Percentiles rank a stretch among this genome's conserved stretches.
Conservation (phyloP, 2,888 invertebrate genomes). For the Protodeltote pygarga region DNA sequence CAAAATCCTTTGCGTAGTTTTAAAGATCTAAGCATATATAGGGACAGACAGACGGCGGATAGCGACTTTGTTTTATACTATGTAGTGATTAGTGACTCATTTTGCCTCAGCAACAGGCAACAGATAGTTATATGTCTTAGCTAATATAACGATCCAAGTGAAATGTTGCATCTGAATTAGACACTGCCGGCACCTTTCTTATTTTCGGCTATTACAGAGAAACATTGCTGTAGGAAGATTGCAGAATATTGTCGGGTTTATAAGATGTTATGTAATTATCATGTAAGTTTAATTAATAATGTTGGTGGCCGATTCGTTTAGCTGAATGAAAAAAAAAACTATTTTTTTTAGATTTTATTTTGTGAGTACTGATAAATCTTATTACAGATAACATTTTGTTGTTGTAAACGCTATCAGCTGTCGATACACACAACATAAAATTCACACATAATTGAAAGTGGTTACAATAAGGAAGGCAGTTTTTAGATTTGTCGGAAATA, state of each 20-base stretch:
- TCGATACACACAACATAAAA: constrained; percentile 35
- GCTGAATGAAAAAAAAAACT: no score
- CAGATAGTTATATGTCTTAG: no score
- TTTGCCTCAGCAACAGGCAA: no score
- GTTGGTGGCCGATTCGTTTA: background rate
- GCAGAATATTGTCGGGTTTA: constrained; percentile 13
- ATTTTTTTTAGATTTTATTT: no score
- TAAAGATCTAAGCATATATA: no score
- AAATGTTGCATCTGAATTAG: constrained; percentile 40
- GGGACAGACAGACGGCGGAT: no score
- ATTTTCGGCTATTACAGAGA: constrained; percentile 34
- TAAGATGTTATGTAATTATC: constrained; percentile 12
- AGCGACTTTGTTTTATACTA: no score
- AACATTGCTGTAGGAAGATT: constrained; percentile 16
- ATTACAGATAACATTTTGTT: constrained; percentile 27
- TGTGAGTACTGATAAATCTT: background rate
- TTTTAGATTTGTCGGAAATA: constrained; percentile 47
- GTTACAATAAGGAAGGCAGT: constrained; percentile 43
- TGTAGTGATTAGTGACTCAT: constrained; percentile 41
- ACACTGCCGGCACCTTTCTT: constrained; percentile 30
- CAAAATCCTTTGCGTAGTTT: no score
- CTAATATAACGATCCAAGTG: constrained; percentile 34
- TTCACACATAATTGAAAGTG: constrained; percentile 34
- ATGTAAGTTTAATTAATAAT: constrained; percentile 2
- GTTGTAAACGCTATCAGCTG: constrained; percentile 21